Conservation (phyloP, 92 coral and sea anemone species). For the Siderastrea siderea region DNA sequence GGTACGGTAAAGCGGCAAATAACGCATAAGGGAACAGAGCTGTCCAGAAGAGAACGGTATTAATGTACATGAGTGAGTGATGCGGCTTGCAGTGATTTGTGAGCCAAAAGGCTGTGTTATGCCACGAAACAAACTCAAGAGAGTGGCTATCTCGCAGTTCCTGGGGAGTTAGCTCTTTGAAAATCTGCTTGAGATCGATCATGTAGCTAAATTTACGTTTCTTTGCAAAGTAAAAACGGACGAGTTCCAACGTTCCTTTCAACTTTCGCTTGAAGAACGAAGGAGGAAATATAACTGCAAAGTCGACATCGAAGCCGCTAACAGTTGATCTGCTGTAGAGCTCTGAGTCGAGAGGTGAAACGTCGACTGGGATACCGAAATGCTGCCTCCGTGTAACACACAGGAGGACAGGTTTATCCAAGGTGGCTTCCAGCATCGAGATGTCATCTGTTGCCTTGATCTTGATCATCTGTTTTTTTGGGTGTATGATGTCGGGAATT, state of each 20-base stretch:
- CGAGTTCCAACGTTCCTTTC: neutral
- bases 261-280: neutral
- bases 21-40: slow-evolving; percentile 37
- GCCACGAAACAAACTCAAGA: slow-evolving; percentile 58
- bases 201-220: slow-evolving; percentile 2
- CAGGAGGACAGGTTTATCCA: slow-evolving; percentile 52
- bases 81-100: slow-evolving; percentile 55
- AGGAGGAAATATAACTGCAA: slow-evolving; percentile 32
- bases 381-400: slow-evolving; percentile 71
- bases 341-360: slow-evolving; percentile 2
- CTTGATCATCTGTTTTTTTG: slow-evolving; percentile 47
- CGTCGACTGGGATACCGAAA: neutral
- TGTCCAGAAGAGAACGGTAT: slow-evolving; percentile 42
- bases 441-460: slow-evolving; percentile 41
- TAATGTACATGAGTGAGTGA: slow-evolving; percentile 55
- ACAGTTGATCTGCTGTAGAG: neutral
- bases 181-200: slow-evolving; percentile 24
- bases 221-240: neutral
- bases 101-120: slow-evolving; percentile 53
- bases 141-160: slow-evolving; percentile 10
- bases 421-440: slow-evolving; percentile 27
- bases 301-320: slow-evolving; percentile 28
- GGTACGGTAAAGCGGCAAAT: slow-evolving; percentile 54
- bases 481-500: slow-evolving; percentile 22
- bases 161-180: slow-evolving; percentile 10